Conservation (phyloP, 2,888 invertebrate genomes). For the Pogonocherus hispidulus region DNA sequence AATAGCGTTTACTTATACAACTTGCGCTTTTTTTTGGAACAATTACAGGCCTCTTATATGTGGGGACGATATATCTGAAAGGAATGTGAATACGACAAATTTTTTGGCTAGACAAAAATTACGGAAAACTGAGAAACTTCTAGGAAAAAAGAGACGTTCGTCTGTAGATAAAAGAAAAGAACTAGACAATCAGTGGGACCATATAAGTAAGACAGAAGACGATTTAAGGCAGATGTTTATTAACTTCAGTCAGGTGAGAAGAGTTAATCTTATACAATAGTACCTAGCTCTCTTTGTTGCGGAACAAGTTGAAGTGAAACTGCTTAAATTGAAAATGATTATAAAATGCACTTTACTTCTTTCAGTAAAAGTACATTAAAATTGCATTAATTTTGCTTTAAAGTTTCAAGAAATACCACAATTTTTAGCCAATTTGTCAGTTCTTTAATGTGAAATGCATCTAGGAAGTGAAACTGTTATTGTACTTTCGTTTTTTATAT, state of each 20-base stretch:
- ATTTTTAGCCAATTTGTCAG: too few species aligned
- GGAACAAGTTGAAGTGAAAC: too few species aligned
- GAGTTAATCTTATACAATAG: too few species aligned
- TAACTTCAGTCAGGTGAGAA: constrained; percentile 41
- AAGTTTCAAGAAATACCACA: too few species aligned
- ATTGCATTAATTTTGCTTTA: too few species aligned
- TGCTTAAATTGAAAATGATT: too few species aligned
- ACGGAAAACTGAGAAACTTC: constrained; percentile 31
- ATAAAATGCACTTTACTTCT: too few species aligned
- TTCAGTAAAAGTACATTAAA: too few species aligned
- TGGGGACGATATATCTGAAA: constrained; percentile 39
- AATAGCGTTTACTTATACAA: not conserved
- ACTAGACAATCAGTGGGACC: constrained; percentile 45
- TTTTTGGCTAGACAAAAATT: constrained; percentile 39
- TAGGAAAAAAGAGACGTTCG: constrained; percentile 33
- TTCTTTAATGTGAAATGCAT: too few species aligned
- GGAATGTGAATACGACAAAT: constrained; percentile 40
- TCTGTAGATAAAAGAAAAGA: constrained; percentile 34
- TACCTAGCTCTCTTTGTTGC: too few species aligned
- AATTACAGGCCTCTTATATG: not conserved
- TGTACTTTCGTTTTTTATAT: too few species aligned
- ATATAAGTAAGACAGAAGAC: constrained; percentile 40
- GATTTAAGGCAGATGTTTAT: constrained; percentile 42
- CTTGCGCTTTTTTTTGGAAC: not conserved
- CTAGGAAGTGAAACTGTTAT: too few species aligned